phyloP scores from a whole-genome alignment of 2,797 vertebrate species.

The Notolabrus celidotus region DNA sequence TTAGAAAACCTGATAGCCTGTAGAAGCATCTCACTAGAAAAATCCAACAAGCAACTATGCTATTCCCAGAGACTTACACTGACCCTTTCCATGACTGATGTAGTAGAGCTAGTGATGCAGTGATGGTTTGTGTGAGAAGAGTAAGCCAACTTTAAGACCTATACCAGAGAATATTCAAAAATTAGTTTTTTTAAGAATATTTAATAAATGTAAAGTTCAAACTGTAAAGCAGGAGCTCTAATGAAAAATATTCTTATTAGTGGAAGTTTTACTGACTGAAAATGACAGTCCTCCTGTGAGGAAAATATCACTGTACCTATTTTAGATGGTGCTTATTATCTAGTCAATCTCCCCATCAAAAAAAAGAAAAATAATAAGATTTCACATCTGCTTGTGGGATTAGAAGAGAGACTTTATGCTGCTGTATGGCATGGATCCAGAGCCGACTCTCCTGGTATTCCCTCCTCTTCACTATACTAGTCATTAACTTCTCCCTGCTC shows the following conservation, averaged over 20 bases:
- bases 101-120: too few relatives aligned
- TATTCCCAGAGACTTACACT: too few relatives aligned
- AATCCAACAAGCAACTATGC: too few relatives aligned
- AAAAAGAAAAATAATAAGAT: constrained; percentile 26
- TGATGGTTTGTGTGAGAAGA: too few relatives aligned
- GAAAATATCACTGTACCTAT: neutral
- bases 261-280: neutral
- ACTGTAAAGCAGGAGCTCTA: neutral
- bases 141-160: too few relatives aligned
- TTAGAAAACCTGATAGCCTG: too few relatives aligned
- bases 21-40: too few relatives aligned
- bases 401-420: constrained; percentile 58
- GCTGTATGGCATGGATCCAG: constrained; percentile 61
- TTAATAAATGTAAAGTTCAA: neutral
- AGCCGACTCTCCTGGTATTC: constrained; percentile 35
- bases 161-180: too few relatives aligned
- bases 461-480: constrained; percentile 29
- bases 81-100: too few relatives aligned
- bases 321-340: neutral
- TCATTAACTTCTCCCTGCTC: constrained; percentile 39
- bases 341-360: neutral
- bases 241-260: neutral
- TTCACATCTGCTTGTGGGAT: constrained; percentile 37
- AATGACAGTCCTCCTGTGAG: neutral
- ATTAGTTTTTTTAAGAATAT: neutral